Evolutionary conservation across 1,140 invertebrate genomes (phyloP).

Genomic region (Brachionus calyciflorus): DNA sequence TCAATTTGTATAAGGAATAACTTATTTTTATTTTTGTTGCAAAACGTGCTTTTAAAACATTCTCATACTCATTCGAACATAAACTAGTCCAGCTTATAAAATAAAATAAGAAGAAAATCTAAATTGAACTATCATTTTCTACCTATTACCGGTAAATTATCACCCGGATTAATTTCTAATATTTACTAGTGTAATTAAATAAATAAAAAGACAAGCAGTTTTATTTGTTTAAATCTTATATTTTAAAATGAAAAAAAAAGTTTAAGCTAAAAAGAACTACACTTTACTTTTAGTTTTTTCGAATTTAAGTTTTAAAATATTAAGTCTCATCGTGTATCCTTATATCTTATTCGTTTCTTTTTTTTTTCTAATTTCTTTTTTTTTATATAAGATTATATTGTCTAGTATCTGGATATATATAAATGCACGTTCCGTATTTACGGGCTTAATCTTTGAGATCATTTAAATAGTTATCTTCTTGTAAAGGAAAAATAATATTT

Average conservation of each 20-base stretch:
- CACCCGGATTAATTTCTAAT: slow-evolving; percentile 45
- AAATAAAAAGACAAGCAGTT: slow-evolving; percentile 29
- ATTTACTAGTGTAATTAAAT: slow-evolving; percentile 45
- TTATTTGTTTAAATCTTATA: slow-evolving; percentile 36
- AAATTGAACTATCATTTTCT: slow-evolving; percentile 6
- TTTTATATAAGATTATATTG: slow-evolving; percentile 32
- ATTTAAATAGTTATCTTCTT: slow-evolving; percentile 41
- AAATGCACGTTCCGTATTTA: slow-evolving; percentile 36
- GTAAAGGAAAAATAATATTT: not conserved
- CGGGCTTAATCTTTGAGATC: slow-evolving; percentile 5
- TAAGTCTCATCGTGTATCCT: too few relatives aligned
- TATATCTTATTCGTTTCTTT: slow-evolving; percentile 13
- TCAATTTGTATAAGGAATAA: slow-evolving; percentile 1
- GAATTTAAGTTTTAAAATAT: too few relatives aligned
- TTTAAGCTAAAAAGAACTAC: slow-evolving; percentile 28
- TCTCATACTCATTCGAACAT: slow-evolving; percentile 6
- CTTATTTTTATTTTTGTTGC: slow-evolving; percentile 4
- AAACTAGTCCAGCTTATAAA: slow-evolving; percentile 9
- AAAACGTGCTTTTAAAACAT: slow-evolving; percentile 28
- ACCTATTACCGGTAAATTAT: slow-evolving; percentile 39
- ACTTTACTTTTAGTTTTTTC: slow-evolving; percentile 18
- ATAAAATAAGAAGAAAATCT: not conserved
- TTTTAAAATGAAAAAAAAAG: slow-evolving; percentile 3
- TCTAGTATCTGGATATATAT: slow-evolving; percentile 40
- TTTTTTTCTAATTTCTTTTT: too few relatives aligned